phyloP scores from a whole-genome alignment of 2,113 vertebrate genomes.

The Erythrocebus patas region DNA sequence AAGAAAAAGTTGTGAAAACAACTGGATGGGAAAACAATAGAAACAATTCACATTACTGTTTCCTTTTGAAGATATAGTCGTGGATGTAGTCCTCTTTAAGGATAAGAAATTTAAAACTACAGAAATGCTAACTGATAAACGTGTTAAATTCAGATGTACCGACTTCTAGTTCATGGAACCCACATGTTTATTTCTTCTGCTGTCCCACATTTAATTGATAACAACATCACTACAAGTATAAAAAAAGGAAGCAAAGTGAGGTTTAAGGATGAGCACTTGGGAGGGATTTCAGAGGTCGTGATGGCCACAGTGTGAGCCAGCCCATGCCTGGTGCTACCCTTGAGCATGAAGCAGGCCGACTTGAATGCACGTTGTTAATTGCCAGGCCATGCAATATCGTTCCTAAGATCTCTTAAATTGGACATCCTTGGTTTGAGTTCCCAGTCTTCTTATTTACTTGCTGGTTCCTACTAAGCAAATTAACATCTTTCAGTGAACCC shows the following conservation, averaged over 20 bases:
- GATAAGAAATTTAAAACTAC: not conserved
- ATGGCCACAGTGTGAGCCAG: not conserved
- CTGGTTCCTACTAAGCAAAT: accelerated
- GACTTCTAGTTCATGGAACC: accelerated
- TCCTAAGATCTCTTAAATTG: not conserved
- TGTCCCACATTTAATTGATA: too few species aligned
- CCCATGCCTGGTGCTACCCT: accelerated
- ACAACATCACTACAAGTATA: too few species aligned
- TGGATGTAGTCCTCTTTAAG: too few species aligned
- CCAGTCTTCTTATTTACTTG: accelerated
- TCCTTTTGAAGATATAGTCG: not conserved
- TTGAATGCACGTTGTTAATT: accelerated
- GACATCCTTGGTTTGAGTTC: not conserved
- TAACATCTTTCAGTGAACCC: accelerated
- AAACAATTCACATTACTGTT: not conserved
- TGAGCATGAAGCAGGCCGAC: too few species aligned
- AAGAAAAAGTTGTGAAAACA: not conserved
- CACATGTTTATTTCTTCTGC: not conserved
- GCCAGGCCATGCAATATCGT: accelerated
- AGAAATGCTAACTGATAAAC: not conserved
- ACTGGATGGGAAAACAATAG: too few species aligned
- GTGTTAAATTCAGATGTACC: not conserved
- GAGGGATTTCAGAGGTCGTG: not conserved
- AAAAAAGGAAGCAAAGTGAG: accelerated
- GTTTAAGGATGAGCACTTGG: not conserved